Conservation (phyloP, 1,140 invertebrate genomes). For the Drosophila leontia region DNA sequence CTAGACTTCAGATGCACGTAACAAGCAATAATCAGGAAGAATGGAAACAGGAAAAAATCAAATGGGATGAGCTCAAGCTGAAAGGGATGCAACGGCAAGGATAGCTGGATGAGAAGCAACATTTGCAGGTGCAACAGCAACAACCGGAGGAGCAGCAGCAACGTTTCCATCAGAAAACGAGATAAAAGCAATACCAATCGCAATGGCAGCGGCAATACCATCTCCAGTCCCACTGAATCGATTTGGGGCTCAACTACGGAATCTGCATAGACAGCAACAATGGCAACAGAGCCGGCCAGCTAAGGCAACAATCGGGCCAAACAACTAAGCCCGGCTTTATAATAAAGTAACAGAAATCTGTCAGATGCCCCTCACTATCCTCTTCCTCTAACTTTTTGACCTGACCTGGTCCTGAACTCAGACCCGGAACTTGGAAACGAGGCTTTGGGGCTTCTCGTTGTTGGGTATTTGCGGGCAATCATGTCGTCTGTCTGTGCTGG, state of each 20-base stretch:
- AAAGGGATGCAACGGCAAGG: constrained; percentile 15
- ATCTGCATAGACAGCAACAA: constrained; percentile 39
- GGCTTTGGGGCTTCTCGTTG: constrained; percentile 48
- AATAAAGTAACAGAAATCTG: constrained; percentile 81
- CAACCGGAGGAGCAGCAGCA: not conserved
- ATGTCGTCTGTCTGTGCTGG: constrained; percentile 45
- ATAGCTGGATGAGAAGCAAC: constrained; percentile 1
- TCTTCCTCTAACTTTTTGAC: constrained; percentile 16
- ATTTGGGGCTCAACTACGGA: not conserved
- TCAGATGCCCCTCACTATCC: constrained; percentile 26
- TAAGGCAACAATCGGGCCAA: constrained; percentile 32
- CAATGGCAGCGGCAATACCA: constrained; percentile 7
- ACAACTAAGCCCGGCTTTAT: constrained; percentile 76
- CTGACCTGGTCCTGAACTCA: constrained; percentile 8
- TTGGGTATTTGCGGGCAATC: constrained; percentile 54
- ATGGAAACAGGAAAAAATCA: constrained; percentile 22
- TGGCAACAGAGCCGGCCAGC: not conserved
- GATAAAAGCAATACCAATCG: constrained; percentile 15
- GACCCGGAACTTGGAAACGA: constrained; percentile 46
- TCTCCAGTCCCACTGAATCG: constrained; percentile 4
- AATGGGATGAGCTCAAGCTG: constrained; percentile 39
- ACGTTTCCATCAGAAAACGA: not conserved
- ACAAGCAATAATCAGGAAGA: constrained; percentile 33
- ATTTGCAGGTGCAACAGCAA: not conserved
- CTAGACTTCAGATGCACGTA: not conserved